These are phyloP conservation scores for Ceratotherium simum DNA, from an alignment of 2,113 vertebrate genomes.

Conservation along the genomic window DNA sequence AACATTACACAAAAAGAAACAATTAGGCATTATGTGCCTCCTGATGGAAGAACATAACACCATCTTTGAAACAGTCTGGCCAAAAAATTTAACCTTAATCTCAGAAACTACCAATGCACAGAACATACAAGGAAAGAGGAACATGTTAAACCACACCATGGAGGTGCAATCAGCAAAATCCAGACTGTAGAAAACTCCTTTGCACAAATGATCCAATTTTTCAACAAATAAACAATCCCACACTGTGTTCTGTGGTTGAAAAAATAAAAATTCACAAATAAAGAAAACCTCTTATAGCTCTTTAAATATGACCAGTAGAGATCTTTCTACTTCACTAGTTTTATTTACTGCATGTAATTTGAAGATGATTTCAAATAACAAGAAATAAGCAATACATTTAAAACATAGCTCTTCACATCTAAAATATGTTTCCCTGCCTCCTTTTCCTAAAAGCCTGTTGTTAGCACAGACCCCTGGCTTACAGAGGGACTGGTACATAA, in stretches of 20 bases:
- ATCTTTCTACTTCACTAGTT: neutral
- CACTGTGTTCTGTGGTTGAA: neutral
- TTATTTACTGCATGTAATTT: neutral
- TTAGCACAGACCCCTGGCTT: neutral
- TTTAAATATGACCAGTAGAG: neutral
- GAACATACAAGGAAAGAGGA: neutral
- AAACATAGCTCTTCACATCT: neutral
- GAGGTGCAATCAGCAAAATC: neutral
- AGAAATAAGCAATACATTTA: neutral
- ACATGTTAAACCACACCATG: neutral
- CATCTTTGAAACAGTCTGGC: neutral
- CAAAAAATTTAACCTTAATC: neutral
- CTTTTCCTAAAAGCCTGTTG: neutral
- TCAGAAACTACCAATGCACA: neutral
- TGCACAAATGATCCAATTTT: neutral
- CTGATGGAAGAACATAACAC: neutral
- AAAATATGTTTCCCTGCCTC: neutral
- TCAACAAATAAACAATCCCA: neutral
- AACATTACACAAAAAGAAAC: neutral
- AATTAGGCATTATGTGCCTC: neutral
- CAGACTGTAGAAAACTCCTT: neutral
- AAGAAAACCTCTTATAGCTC: neutral
- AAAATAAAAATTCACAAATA: neutral
- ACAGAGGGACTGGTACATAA: neutral
- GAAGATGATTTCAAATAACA: conserved; percentile 20